Evolutionary conservation across 2,113 vertebrate species (phyloP).

Genomic region (Atlantisia rogersi): DNA sequence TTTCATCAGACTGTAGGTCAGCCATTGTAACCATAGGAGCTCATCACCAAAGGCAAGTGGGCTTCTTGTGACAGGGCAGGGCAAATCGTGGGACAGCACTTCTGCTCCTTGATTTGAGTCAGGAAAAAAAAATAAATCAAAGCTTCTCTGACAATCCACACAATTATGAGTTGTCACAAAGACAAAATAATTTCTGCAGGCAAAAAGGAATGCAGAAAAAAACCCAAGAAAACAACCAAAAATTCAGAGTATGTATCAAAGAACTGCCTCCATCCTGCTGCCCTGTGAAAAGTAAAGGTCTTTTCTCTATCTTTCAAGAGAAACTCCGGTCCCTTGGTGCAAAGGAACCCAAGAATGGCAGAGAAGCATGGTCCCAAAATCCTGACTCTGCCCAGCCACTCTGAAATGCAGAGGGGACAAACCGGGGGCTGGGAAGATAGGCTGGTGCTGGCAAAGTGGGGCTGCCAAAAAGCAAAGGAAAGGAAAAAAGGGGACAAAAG

Average conservation of each 20-base stretch:
- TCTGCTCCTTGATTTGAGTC: background rate
- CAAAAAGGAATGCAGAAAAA: background rate
- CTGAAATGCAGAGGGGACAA: background rate
- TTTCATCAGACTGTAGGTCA: background rate
- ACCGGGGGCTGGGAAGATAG: background rate
- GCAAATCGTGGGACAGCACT: background rate
- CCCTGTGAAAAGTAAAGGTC: background rate
- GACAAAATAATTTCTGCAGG: background rate
- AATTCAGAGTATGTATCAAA: background rate
- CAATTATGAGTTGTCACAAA: background rate
- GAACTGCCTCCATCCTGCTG: background rate
- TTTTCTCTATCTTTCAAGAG: background rate
- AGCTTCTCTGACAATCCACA: background rate
- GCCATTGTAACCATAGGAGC: fast-evolving
- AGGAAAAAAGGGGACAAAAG: background rate
- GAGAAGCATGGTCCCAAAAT: background rate
- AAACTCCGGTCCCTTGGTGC: background rate
- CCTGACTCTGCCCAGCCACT: background rate
- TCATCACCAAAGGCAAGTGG: fast-evolving
- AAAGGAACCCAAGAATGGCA: background rate
- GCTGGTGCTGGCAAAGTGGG: background rate
- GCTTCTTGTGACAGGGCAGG: background rate
- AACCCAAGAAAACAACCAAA: background rate
- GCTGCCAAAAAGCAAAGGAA: background rate
- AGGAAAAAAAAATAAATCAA: background rate